Base-by-base conservation (phyloP, 2,888 invertebrate genomes). In the Antheraea assamensis region DNA sequence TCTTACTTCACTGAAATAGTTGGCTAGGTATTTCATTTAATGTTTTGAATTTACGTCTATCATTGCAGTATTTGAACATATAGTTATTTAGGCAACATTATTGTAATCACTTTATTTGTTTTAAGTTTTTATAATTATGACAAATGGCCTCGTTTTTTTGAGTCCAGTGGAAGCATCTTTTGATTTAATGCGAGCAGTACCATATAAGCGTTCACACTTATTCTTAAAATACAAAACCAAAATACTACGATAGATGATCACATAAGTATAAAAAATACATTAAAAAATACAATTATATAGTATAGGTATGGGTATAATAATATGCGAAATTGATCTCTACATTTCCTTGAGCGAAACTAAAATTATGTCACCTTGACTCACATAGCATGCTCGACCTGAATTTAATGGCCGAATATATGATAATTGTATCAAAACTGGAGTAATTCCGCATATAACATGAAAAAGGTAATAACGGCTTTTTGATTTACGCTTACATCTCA, bases 291-390 rank as follows among this genome's bases (percentile, higher is more conserved):
- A 55, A n/a, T 55, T 55, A n/a, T n/a, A n/a, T 24, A 58, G 58
- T 24, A 55, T 31, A 31, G 13, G 15, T 55, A 7, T 27, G 24
- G 21, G 55, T 19, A 30, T 24, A 35, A 68, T 68, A 68, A 68
- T n/a, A 68, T 35, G 35, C 31, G 35, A 68, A 68, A 15, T n/a
- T 35, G 13, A 35, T 68, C 68, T 35, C 3, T 8, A 19, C 27
- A n/a, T 52, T 73, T 27, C 42, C 27, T n/a, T 42, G 31, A 70
- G 49, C 21, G 61, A 52, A 31, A 35, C 35, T 42, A 58, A 73
- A 70, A 35, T 71, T 31, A 58, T 58, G 3, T n/a, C 35, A 47
- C 68, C 68, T 68, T 68, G 68, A 68, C 68, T 68, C 35, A 68
- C 35, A 35, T 68, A 68, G 10, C 68, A n/a, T 17, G 61, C 35